A percentile compares a stretch with the other conserved stretches of the same genome.
These are phyloP conservation scores for Drosophila equinoxialis DNA, from an alignment of 1,140 invertebrate genomes.

Conservation along the genomic window DNA sequence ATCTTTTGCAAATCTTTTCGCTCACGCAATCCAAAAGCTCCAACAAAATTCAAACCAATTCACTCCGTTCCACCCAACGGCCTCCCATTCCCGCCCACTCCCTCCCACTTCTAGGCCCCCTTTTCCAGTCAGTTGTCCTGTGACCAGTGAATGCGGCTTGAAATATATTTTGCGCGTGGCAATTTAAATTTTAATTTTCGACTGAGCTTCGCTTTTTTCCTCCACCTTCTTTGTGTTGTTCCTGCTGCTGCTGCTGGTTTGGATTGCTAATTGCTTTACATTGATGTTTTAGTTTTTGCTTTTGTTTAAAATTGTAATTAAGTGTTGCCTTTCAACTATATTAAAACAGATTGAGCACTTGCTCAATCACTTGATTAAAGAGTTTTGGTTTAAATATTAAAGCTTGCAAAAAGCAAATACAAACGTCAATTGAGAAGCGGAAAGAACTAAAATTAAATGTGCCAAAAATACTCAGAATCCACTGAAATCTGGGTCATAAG, in stretches of 20 bases:
- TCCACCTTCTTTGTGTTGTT: slow-evolving; percentile 6
- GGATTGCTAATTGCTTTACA: slow-evolving; percentile 43
- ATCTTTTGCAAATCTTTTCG: slow-evolving; percentile 32
- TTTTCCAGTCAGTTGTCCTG: neutral
- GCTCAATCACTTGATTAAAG: neutral
- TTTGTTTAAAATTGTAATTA: slow-evolving; percentile 38
- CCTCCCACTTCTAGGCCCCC: neutral
- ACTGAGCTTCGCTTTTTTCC: neutral
- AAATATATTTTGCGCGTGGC: slow-evolving; percentile 50
- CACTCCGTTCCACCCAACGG: too few species aligned
- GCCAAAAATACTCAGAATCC: too few species aligned
- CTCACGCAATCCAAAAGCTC: slow-evolving; percentile 20
- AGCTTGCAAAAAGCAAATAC: neutral
- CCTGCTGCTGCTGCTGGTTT: neutral
- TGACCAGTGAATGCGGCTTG: slow-evolving; percentile 20
- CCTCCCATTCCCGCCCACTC: too few species aligned
- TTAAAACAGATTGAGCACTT: slow-evolving; percentile 27
- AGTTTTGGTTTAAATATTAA: neutral
- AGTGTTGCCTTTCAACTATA: slow-evolving; percentile 44
- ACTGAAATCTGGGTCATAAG: too few species aligned
- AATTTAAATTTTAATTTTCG: slow-evolving; percentile 58
- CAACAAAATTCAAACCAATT: neutral
- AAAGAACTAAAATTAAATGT: too few species aligned
- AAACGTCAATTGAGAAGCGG: too few species aligned
- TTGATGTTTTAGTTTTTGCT: slow-evolving; percentile 24